phyloP scores from a whole-genome alignment of 2,797 vertebrate species.

The Pseudochromis fuscus region DNA sequence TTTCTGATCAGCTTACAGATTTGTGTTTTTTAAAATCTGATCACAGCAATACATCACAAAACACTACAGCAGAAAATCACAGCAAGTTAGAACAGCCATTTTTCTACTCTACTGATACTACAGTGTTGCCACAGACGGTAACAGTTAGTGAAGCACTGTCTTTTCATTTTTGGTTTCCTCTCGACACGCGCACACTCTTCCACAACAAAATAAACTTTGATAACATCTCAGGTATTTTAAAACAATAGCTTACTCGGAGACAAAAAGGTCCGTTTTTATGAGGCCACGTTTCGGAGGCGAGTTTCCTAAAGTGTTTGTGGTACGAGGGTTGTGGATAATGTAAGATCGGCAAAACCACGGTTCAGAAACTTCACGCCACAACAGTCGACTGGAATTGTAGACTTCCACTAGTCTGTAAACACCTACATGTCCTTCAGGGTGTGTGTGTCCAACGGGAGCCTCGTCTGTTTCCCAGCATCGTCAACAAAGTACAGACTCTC shows the following conservation, averaged over 20 bases:
- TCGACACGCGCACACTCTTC: constrained; percentile 23
- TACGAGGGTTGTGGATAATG: neutral
- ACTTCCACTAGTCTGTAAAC: constrained; percentile 11
- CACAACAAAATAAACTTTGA: constrained; percentile 23
- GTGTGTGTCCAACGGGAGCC: constrained; percentile 37
- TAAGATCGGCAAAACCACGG: constrained; percentile 7
- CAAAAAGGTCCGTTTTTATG: constrained; percentile 35
- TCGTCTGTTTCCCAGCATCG: neutral
- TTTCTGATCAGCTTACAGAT: constrained; percentile 6
- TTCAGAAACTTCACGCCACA: constrained; percentile 19
- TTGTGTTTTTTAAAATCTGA: constrained; percentile 17
- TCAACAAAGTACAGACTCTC: neutral
- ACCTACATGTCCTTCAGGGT: constrained; percentile 13
- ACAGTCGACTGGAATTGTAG: constrained; percentile 27
- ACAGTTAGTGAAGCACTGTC: constrained; percentile 23
- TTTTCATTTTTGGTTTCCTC: constrained; percentile 63
- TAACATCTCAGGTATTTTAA: constrained; percentile 8
- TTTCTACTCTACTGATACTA: constrained; percentile 51
- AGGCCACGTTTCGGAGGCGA: constrained; percentile 53
- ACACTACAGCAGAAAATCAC: constrained; percentile 61
- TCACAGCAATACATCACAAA: constrained; percentile 38
- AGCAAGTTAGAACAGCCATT: constrained; percentile 46
- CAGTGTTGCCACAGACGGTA: constrained; percentile 33
- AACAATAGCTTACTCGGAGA: constrained; percentile 49
- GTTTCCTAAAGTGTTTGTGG: constrained; percentile 30